Evolutionary conservation across 2,888 invertebrate species (phyloP), one percentile per base, ranked within the genome.

Genomic region (Leptogaster cylindrica): DNA sequence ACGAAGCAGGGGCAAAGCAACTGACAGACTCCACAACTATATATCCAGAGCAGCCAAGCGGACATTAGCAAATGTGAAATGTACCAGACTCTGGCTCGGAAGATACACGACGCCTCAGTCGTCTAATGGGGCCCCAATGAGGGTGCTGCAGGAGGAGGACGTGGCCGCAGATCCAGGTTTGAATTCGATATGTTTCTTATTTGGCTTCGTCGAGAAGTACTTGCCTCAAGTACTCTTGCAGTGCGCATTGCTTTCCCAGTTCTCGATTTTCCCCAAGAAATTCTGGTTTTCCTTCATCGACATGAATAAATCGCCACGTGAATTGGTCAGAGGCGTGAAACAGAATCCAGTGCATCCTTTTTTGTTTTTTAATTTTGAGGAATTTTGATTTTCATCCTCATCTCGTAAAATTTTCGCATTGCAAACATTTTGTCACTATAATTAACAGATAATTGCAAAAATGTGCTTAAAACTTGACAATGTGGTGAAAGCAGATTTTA

Each of bases 161-260:
- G 23, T 16, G 12, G 46, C 46, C 46, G n/a, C 46, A 55, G 55
- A 33, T 23, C 36, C 55, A 51, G 16, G 55, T 55, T 39, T 55
- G 55, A 55, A 55, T 39, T 55, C 39, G 55, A 55, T 55, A 55
- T 39, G 55, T 55, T 55, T 55, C 55, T 55, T 55, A 55, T 55
- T 55, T 55, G 55, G 55, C 55, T 55, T 55, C 55, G 39, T 25
- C 55, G 36, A 36, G 39, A 55, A 55, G 55, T 55, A 55, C 55
- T 55, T 4, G 36, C 55, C 14, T 23, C 55, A 55, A 55, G 55
- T 55, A 55, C 55, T 55, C n/a, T n/a, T 55, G 36, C 55, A 55
- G 55, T 36, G 55, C 55, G 36, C 36, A 55, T 55, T 55, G 39
- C 39, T 46, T 55, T 55, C n/a, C 55, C 39, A 55, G 55, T 55